phyloP scores from a whole-genome alignment of 1,140 invertebrate genomes.

The Artemia franciscana region DNA sequence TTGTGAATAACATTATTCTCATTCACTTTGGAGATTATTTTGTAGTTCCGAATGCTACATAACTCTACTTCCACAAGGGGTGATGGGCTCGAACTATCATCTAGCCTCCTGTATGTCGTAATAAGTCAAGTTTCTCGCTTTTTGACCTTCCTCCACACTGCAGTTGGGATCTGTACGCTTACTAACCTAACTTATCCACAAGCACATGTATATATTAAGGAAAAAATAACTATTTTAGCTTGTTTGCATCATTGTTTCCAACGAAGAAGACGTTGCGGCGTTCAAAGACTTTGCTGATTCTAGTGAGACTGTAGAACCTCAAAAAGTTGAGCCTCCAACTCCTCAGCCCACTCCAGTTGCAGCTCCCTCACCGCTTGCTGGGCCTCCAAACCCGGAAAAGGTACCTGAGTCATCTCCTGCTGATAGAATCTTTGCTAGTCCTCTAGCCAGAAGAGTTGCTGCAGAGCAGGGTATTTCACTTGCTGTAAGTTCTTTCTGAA shows the following conservation, averaged over 20 bases:
- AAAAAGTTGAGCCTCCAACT: constrained; percentile 15
- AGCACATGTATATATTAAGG: no score
- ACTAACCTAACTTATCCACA: no score
- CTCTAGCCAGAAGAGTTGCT: constrained; percentile 71
- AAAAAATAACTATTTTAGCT: no score
- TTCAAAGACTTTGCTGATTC: constrained; percentile 36
- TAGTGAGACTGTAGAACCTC: constrained; percentile 18
- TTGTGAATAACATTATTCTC: no score
- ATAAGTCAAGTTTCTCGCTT: no score
- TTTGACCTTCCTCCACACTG: no score
- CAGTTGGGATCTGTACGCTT: no score
- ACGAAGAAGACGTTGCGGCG: constrained; percentile 34
- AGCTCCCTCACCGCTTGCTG: constrained; percentile 20
- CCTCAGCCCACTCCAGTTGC: constrained; percentile 21
- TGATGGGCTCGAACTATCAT: no score
- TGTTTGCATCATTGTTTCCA: constrained; percentile 45
- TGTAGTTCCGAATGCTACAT: no score
- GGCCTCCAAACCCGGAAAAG: constrained; percentile 14
- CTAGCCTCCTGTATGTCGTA: no score
- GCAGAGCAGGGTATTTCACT: constrained; percentile 41
- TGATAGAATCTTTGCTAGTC: constrained; percentile 63
- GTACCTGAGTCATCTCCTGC: constrained; percentile 14
- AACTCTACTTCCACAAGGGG: no score
- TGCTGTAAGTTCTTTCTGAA: constrained; percentile 34
- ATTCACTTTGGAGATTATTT: no score